These are phyloP conservation scores for Mastomys coucha DNA, from an alignment of 2,113 vertebrate genomes.

Conservation along the genomic window DNA sequence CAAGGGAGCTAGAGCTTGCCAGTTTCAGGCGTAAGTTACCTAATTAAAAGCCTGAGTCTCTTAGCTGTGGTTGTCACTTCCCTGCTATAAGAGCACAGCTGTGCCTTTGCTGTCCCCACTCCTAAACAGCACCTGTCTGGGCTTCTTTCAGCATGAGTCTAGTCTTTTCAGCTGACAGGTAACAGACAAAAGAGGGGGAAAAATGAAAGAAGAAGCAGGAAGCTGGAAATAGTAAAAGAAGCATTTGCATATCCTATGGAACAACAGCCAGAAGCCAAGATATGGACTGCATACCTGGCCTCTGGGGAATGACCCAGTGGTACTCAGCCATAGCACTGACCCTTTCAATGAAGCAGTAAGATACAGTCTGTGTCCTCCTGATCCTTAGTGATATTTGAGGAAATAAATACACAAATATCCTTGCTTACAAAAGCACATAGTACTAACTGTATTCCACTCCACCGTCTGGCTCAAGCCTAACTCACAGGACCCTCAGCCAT, in stretches of 20 bases:
- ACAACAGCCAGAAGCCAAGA: neutral
- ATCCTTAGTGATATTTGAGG: neutral
- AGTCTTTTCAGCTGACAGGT: conserved; percentile 60
- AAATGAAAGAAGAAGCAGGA: neutral
- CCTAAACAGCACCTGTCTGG: conserved; percentile 52
- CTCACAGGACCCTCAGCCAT: neutral
- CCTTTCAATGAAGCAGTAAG: neutral
- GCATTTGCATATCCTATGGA: neutral
- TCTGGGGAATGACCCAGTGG: neutral
- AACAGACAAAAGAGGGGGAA: conserved; percentile 18
- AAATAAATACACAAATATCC: neutral
- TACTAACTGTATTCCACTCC: neutral
- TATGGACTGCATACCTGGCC: neutral
- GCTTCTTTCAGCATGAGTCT: conserved; percentile 4
- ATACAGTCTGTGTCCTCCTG: neutral
- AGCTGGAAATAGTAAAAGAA: neutral
- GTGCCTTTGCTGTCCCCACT: neutral
- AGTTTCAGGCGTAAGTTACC: conserved; percentile 72
- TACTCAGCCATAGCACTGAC: neutral
- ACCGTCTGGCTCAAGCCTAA: neutral
- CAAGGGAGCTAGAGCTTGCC: conserved; percentile 65
- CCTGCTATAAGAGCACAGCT: conserved; percentile 16
- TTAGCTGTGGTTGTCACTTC: conserved; percentile 59
- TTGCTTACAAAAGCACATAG: fast-evolving
- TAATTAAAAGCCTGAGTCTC: conserved; percentile 80